phyloP scores from a whole-genome alignment of 2,797 vertebrate genomes.

The Tauraco hartlaubi region DNA sequence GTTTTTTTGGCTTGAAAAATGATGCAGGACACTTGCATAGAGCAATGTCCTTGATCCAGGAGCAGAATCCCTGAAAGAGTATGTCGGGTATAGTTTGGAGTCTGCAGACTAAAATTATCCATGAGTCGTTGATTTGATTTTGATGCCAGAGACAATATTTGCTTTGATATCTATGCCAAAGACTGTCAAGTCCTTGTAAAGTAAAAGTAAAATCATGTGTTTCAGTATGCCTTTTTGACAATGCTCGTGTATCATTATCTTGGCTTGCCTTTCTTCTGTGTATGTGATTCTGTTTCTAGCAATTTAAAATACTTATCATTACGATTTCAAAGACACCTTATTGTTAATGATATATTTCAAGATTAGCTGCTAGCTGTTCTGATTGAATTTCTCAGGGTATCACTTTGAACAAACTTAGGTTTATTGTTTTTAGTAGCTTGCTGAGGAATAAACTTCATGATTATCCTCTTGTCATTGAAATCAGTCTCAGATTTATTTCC shows the following conservation, averaged over 20 bases:
- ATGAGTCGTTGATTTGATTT: background rate
- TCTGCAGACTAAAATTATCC: background rate
- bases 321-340: background rate
- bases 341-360: background rate
- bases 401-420: background rate
- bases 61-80: background rate
- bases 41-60: background rate
- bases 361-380: background rate
- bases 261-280: background rate
- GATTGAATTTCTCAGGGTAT: background rate
- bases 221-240: background rate
- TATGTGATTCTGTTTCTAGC: background rate
- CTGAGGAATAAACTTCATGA: background rate
- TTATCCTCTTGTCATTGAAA: slow-evolving; percentile 19
- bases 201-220: background rate
- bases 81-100: background rate
- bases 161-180: background rate
- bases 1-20: background rate
- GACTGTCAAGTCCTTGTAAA: background rate
- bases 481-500: background rate
- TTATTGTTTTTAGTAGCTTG: background rate
- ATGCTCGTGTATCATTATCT: background rate
- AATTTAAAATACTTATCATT: background rate
- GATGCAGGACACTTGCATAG: background rate
- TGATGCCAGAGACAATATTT: background rate